Evolutionary conservation across 1,140 invertebrate genomes (phyloP).

Genomic region (Drosophila persimilis): DNA sequence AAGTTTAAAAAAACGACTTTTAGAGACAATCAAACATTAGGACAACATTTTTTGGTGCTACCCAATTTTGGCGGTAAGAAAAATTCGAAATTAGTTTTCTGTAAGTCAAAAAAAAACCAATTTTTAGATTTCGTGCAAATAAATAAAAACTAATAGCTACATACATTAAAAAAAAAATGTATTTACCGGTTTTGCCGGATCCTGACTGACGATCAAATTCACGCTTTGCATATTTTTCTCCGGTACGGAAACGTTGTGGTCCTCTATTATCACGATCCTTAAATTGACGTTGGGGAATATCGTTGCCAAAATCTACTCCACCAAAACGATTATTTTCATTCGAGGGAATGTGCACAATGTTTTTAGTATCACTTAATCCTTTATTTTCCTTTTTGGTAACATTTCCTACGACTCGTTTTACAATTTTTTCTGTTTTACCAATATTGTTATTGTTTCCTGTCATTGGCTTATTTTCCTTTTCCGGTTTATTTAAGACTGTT

Average conservation of each 20-base stretch:
- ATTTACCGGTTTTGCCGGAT: constrained; percentile 93
- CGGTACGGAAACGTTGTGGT: constrained; percentile 83
- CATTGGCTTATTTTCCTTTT: constrained; percentile 92
- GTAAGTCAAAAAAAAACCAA: no score
- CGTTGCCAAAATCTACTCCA: constrained; percentile 82
- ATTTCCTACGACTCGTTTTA: constrained; percentile 85
- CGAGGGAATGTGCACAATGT: constrained; percentile 84
- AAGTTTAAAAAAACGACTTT: no score
- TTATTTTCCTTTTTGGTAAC: constrained; percentile 83
- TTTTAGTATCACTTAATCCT: constrained; percentile 6
- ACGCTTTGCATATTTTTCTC: constrained; percentile 88
- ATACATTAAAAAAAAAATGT: not conserved
- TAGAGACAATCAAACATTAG: no score
- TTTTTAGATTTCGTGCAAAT: no score
- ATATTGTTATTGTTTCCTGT: constrained; percentile 84
- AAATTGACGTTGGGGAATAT: constrained; percentile 80
- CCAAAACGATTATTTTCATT: constrained; percentile 83
- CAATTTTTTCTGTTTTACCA: no score
- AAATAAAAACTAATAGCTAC: no score
- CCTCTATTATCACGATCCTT: constrained; percentile 68
- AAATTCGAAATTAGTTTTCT: no score
- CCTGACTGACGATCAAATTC: constrained; percentile 98
- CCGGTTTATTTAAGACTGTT: constrained; percentile 83
- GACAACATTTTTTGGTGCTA: no score
- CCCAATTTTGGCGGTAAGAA: no score